Conservation (phyloP, 2,113 vertebrate genomes). For the Cebidichthys violaceus region DNA sequence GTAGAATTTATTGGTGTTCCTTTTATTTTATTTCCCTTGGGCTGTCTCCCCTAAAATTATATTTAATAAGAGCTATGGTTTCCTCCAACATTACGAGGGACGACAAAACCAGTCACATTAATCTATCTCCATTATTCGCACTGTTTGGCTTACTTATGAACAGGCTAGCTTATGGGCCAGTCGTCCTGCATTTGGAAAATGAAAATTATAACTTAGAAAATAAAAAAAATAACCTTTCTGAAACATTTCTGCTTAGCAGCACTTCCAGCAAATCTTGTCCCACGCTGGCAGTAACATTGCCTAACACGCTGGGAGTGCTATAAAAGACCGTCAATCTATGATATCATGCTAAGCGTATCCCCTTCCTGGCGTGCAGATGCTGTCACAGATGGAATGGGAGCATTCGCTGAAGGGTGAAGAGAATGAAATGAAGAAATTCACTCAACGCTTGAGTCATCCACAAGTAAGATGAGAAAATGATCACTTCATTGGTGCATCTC, state of each 20-base stretch:
- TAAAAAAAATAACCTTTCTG: constrained; percentile 27
- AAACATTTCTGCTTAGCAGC: constrained; percentile 21
- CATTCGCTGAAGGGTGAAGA: constrained; percentile 43
- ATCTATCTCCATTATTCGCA: constrained; percentile 23
- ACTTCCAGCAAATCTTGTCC: constrained; percentile 38
- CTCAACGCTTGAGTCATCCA: constrained; percentile 45
- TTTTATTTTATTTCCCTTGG: neutral
- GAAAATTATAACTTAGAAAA: constrained; percentile 40
- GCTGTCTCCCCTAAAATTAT: neutral
- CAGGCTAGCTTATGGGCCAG: constrained; percentile 17
- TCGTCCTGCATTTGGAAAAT: constrained; percentile 14
- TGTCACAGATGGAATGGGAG: constrained; percentile 51
- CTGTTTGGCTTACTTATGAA: constrained; percentile 30
- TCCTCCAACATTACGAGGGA: constrained; percentile 24
- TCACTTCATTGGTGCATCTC: constrained; percentile 44
- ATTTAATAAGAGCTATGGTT: constrained; percentile 24
- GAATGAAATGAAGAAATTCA: constrained; percentile 55
- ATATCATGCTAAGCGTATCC: constrained; percentile 66
- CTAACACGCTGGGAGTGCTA: constrained; percentile 57
- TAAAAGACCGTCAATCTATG: constrained; percentile 63
- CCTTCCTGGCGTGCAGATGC: constrained; percentile 57
- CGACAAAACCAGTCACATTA: constrained; percentile 11
- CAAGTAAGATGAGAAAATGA: constrained; percentile 43
- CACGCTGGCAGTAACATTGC: constrained; percentile 61
- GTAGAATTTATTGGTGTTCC: neutral